Evolutionary conservation across 2,888 invertebrate genomes (phyloP), one percentile per base, ranked within the genome.

Genomic region (Apoderus coryli): DNA sequence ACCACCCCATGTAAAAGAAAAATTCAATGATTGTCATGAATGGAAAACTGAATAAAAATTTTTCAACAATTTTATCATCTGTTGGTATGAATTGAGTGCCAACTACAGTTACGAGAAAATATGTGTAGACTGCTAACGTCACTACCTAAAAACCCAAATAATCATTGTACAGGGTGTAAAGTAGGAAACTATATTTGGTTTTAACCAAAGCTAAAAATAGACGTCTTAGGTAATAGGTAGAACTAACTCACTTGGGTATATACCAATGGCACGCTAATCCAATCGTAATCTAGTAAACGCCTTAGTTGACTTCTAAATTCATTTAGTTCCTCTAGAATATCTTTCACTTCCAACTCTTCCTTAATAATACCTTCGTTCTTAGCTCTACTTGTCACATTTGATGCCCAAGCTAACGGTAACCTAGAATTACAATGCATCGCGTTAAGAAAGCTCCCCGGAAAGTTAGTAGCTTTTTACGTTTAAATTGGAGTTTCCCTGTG

Each of bases 71-170:
- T 23, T 42, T 72, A 3, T 9, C 12, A 14, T 25, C 11, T 25
- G 38, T 37, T 29, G 33, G 33, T 3, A 78, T 64, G 76, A 81
- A 85, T 52, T 90, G 90, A 40, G 84, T 72, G 5, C 85, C 88
- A 63, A 92, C 70, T 10, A 88, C 72, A 30, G 79, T 76, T 3
- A 85, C 79, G 30, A 86, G 61, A 56, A 90, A 90, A 57, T 84
- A 92, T 4, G 82, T 79, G 53, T 92, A 89, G n/a, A 88, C 86
- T 3, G 86, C 84, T 49, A 90, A 64, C 0, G 92, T 90, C 4
- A 89, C 90, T 43, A 90, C 53, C 52, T 52, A 37, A 25, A 44
- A 39, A 31, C 25, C 15, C 4, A 15, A 24, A 25, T 10, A 13
- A 5, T 24, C 3, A 27, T 27, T 28, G 19, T 3, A 22, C n/a